Evolutionary conservation across 64 coral and sea anemone genomes (phyloP).

Genomic region (Catalaphyllia jardinei): DNA sequence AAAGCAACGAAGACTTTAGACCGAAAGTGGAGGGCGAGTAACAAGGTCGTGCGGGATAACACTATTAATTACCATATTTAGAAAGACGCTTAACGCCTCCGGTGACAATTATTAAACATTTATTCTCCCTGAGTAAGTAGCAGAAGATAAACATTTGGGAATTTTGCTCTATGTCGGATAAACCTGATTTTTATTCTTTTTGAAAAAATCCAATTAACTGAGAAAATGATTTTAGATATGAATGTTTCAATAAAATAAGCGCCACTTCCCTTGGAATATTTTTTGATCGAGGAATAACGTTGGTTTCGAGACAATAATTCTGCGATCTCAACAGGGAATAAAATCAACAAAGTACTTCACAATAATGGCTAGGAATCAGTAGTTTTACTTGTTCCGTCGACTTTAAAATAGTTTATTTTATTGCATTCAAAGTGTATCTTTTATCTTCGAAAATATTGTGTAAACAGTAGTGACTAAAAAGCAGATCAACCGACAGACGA

Average conservation of each 20-base stretch:
- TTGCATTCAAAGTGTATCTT: neutral
- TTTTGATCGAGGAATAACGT: neutral
- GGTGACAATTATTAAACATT: too few species aligned
- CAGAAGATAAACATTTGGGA: too few species aligned
- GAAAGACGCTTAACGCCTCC: too few species aligned
- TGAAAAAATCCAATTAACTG: too few species aligned
- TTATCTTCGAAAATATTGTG: neutral
- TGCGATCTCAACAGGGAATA: neutral
- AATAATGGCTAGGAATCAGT: neutral
- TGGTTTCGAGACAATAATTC: neutral
- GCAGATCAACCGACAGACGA: neutral
- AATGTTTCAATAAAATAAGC: neutral
- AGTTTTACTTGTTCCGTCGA: neutral
- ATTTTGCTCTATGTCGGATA: too few species aligned
- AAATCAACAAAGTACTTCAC: neutral
- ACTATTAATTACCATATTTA: too few species aligned
- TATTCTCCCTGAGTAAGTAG: too few species aligned
- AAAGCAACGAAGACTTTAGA: too few species aligned
- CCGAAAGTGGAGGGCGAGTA: too few species aligned
- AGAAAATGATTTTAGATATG: too few species aligned
- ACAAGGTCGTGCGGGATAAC: too few species aligned
- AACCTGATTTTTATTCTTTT: too few species aligned
- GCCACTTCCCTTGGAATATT: neutral
- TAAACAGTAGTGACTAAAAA: neutral
- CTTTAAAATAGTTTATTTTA: neutral